Evolutionary conservation across 2,888 invertebrate species (phyloP).

Genomic region (Sinotaia quadrata): DNA sequence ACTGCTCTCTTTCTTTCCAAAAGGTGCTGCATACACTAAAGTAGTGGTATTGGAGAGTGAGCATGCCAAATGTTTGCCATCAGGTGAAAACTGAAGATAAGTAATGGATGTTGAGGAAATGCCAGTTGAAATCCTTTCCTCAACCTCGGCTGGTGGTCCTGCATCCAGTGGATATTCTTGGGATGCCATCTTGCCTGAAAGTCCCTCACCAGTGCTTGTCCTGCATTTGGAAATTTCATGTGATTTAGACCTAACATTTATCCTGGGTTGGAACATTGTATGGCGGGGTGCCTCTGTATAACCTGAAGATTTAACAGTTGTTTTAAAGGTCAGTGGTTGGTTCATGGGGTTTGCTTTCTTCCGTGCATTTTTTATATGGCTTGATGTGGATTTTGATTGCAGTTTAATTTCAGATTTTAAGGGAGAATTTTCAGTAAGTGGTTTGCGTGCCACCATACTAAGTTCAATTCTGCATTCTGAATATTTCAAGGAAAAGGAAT

Average conservation of each 20-base stretch:
- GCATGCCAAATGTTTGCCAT: slow-evolving; percentile 56
- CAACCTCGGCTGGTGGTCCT: slow-evolving; percentile 11
- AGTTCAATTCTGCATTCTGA: neutral
- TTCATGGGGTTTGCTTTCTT: slow-evolving; percentile 40
- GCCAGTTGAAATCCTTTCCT: neutral
- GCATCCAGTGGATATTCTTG: slow-evolving; percentile 24
- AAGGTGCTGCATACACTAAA: slow-evolving; percentile 60
- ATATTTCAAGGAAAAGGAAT: neutral
- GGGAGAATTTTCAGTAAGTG: slow-evolving; percentile 59
- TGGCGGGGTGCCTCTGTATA: slow-evolving; percentile 59
- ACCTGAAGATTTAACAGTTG: slow-evolving; percentile 68
- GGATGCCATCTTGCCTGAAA: neutral
- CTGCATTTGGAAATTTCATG: neutral
- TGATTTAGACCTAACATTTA: slow-evolving; percentile 23
- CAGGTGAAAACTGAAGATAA: slow-evolving; percentile 57
- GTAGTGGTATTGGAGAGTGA: slow-evolving; percentile 65
- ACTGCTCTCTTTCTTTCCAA: slow-evolving; percentile 51
- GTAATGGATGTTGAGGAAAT: slow-evolving; percentile 36
- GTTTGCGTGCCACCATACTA: slow-evolving; percentile 37
- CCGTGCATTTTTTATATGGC: slow-evolving; percentile 29
- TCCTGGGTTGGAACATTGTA: slow-evolving; percentile 60
- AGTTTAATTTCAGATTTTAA: slow-evolving; percentile 60
- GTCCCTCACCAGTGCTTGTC: neutral
- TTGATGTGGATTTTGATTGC: slow-evolving; percentile 41
- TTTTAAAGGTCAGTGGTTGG: slow-evolving; percentile 66